Evolutionary conservation across 1,140 invertebrate genomes (phyloP).

Genomic region (Diorhabda elongata): DNA sequence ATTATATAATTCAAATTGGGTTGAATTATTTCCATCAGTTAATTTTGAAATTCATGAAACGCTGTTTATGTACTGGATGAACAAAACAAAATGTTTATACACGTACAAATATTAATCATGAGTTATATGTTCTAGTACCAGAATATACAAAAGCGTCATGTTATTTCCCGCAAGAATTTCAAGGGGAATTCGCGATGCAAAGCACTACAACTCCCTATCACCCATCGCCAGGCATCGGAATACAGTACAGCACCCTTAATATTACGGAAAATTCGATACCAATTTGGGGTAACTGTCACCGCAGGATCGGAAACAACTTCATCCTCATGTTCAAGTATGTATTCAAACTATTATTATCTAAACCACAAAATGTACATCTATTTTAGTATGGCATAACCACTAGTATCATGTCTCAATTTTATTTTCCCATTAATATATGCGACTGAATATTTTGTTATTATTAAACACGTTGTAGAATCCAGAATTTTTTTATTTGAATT

Average conservation of each 20-base stretch:
- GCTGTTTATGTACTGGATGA: too few relatives aligned
- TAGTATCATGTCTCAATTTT: too few relatives aligned
- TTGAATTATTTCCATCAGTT: too few relatives aligned
- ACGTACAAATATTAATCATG: neutral
- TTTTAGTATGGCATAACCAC: too few relatives aligned
- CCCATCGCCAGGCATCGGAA: slow-evolving; percentile 44
- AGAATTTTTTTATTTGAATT: too few relatives aligned
- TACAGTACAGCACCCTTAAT: slow-evolving; percentile 61
- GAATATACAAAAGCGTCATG: slow-evolving; percentile 47
- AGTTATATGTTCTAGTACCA: slow-evolving; percentile 32
- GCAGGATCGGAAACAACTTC: slow-evolving; percentile 58
- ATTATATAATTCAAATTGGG: too few relatives aligned
- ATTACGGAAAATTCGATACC: slow-evolving; percentile 63
- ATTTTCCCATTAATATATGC: too few relatives aligned
- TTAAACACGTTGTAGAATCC: too few relatives aligned
- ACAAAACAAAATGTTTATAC: too few relatives aligned
- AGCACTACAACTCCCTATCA: slow-evolving; percentile 43
- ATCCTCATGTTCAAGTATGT: slow-evolving; percentile 61
- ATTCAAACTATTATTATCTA: neutral
- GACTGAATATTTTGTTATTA: too few relatives aligned
- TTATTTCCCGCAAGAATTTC: slow-evolving; percentile 65
- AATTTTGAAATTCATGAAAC: too few relatives aligned
- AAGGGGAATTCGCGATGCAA: slow-evolving; percentile 65
- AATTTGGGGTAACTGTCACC: slow-evolving; percentile 64
- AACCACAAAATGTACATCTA: too few relatives aligned